These are phyloP conservation scores for Chaetops frenatus DNA, from an alignment of 2,113 vertebrate genomes.

Conservation along the genomic window DNA sequence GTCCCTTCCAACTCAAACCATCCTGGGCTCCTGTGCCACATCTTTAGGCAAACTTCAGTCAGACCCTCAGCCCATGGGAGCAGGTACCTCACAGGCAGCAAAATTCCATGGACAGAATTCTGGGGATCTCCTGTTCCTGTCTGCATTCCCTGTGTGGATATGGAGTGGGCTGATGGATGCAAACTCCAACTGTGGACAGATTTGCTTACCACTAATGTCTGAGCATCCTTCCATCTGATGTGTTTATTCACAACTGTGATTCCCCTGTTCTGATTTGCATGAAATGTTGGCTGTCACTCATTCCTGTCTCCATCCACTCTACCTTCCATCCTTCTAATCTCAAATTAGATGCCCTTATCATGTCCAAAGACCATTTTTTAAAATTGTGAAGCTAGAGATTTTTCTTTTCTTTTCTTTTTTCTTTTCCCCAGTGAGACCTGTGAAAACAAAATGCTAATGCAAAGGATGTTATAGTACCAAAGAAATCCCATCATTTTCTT, in stretches of 20 bases:
- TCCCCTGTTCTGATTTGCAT: not conserved
- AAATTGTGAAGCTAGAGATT: conserved; percentile 24
- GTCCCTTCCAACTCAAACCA: not conserved
- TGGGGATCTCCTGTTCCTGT: not conserved
- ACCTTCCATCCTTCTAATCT: not conserved
- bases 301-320: not conserved
- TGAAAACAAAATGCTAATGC: conserved; percentile 57
- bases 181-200: not conserved
- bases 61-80: not conserved
- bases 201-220: not conserved
- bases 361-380: not conserved
- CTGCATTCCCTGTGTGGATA: not conserved
- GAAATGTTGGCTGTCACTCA: not conserved
- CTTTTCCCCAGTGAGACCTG: conserved; percentile 18
- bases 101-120: fast-evolving
- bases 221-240: not conserved
- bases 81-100: not conserved
- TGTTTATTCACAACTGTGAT: not conserved
- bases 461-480: conserved; percentile 50
- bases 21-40: not conserved
- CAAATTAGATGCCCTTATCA: not conserved
- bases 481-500: conserved; percentile 50
- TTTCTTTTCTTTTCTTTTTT: not conserved
- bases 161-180: not conserved
- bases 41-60: not conserved